Evolutionary conservation across 2,113 vertebrate species (phyloP).

Genomic region (Gavia stellata): DNA sequence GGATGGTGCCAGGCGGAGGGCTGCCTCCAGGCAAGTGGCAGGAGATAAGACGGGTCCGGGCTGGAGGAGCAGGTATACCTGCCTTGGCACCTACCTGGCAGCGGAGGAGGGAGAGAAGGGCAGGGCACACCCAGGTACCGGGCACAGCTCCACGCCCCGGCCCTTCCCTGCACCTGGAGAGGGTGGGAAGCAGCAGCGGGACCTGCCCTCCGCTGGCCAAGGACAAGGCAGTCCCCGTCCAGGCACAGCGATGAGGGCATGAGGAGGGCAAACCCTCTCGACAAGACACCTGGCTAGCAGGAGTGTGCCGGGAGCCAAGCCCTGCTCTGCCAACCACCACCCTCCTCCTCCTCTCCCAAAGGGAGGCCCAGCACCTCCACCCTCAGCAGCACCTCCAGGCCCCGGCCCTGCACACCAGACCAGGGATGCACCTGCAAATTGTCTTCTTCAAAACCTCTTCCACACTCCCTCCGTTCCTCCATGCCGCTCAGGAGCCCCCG

Average conservation of each 20-base stretch:
- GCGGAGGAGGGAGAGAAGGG: not conserved
- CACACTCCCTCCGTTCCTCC: not conserved
- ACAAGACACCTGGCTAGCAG: not conserved
- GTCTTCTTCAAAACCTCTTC: not conserved
- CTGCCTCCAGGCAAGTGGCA: not conserved
- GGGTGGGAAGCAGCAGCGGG: not conserved
- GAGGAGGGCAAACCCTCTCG: not conserved
- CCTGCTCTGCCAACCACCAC: not conserved
- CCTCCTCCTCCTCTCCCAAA: not conserved
- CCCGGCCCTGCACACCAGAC: too few species aligned
- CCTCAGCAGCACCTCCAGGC: not conserved
- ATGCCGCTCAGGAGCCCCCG: rapidly evolving
- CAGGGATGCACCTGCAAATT: not conserved
- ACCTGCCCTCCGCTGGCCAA: not conserved
- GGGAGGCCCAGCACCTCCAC: not conserved
- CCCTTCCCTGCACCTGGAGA: not conserved
- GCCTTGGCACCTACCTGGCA: not conserved
- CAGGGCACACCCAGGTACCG: not conserved
- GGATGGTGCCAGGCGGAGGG: too few species aligned
- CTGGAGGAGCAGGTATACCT: not conserved
- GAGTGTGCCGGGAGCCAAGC: not conserved
- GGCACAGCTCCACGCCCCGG: not conserved
- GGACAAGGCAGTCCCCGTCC: not conserved
- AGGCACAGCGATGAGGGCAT: not conserved
- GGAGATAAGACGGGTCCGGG: not conserved